These are phyloP conservation scores for Eupithecia inturbata DNA, from an alignment of 2,888 invertebrate genomes.

Conservation along the genomic window DNA sequence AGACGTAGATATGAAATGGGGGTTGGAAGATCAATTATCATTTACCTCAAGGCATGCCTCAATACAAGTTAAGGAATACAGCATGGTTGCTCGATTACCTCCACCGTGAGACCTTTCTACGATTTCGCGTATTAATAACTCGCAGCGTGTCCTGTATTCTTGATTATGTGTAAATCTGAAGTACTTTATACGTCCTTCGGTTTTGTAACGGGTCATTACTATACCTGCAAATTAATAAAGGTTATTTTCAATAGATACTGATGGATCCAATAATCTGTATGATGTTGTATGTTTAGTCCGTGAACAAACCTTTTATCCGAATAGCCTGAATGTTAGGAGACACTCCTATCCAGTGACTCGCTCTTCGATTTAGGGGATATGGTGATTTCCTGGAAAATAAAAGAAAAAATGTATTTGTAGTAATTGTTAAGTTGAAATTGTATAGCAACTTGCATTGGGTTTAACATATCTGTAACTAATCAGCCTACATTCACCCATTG, in stretches of 20 bases:
- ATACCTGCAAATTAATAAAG: slow-evolving; percentile 28
- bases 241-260: background rate
- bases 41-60: slow-evolving; percentile 43
- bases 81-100: background rate
- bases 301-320: slow-evolving; percentile 26
- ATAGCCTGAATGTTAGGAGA: slow-evolving; percentile 19
- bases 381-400: slow-evolving; percentile 22
- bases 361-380: background rate
- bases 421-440: background rate
- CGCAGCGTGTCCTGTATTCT: slow-evolving; percentile 24
- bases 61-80: slow-evolving; percentile 34
- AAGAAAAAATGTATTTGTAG: background rate
- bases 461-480: background rate
- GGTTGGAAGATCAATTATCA: background rate
- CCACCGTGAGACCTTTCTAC: background rate
- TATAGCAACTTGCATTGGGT: background rate
- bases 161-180: slow-evolving; percentile 32
- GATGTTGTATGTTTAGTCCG: background rate
- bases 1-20: background rate
- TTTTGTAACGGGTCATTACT: slow-evolving; percentile 25
- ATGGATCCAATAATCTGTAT: background rate
- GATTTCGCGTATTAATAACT: background rate
- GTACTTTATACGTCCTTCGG: slow-evolving; percentile 23
- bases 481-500: background rate
- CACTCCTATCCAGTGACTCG: slow-evolving; percentile 28